A percentile compares a stretch with the other conserved stretches of the same genome.
Conservation (phyloP, 2,888 invertebrate genomes). For the Leptarthrus brevirostris region DNA sequence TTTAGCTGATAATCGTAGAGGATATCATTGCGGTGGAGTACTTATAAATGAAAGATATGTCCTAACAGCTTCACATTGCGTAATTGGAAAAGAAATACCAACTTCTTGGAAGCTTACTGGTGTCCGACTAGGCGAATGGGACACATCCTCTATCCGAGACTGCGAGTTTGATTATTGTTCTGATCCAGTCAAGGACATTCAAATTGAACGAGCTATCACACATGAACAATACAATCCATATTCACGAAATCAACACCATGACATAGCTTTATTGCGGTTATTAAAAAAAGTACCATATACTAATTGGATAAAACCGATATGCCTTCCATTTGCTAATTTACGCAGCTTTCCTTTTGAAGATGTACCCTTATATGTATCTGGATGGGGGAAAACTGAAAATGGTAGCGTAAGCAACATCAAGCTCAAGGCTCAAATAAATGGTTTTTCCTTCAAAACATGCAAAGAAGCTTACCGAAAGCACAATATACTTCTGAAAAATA, state of each 20-base stretch:
- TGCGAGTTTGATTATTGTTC: slow-evolving; percentile 75
- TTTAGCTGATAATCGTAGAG: slow-evolving; percentile 70
- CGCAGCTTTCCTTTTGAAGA: slow-evolving; percentile 65
- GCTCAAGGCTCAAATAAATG: slow-evolving; percentile 69
- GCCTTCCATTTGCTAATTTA: slow-evolving; percentile 68
- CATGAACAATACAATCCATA: slow-evolving; percentile 74
- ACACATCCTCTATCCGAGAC: slow-evolving; percentile 72
- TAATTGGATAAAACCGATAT: slow-evolving; percentile 73
- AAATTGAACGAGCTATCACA: slow-evolving; percentile 73
- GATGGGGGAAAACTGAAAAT: slow-evolving; percentile 75
- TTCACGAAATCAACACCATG: slow-evolving; percentile 73
- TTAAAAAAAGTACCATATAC: slow-evolving; percentile 69
- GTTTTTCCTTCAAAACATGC: slow-evolving; percentile 69
- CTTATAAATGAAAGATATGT: slow-evolving; percentile 76
- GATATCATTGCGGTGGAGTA: slow-evolving; percentile 80
- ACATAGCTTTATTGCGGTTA: slow-evolving; percentile 80
- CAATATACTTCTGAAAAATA: slow-evolving; percentile 67
- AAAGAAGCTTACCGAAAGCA: slow-evolving; percentile 68
- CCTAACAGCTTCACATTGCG: slow-evolving; percentile 81
- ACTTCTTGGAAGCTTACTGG: slow-evolving; percentile 70
- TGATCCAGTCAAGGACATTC: slow-evolving; percentile 71
- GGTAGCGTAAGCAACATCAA: slow-evolving; percentile 68
- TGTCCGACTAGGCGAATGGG: slow-evolving; percentile 67
- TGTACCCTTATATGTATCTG: slow-evolving; percentile 70
- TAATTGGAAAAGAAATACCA: slow-evolving; percentile 75